Conservation (phyloP, 2,113 vertebrate species). For the Penelope pileata region DNA sequence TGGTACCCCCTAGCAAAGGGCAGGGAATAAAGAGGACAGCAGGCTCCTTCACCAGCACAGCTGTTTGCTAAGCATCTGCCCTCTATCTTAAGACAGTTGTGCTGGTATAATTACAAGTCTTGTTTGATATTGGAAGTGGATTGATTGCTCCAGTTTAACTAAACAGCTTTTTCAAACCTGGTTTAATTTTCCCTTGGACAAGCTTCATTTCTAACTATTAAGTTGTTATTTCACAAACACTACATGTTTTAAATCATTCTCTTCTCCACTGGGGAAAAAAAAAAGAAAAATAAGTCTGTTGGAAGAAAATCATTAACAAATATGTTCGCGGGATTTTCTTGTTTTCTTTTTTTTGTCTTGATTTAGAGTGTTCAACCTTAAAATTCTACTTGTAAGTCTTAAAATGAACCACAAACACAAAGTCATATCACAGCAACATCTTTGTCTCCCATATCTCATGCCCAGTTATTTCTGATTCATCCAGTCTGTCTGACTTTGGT, state of each 20-base stretch:
- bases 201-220: background rate
- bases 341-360: background rate
- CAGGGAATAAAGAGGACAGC: background rate
- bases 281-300: background rate
- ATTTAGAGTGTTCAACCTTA: background rate
- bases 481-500: background rate
- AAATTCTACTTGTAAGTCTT: background rate
- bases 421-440: background rate
- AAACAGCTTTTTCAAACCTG: background rate
- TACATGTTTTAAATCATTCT: background rate
- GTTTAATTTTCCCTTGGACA: background rate
- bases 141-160: background rate
- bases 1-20: background rate
- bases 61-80: background rate
- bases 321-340: rapidly evolving
- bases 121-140: background rate
- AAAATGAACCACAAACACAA: background rate
- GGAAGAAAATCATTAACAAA: background rate
- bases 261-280: background rate
- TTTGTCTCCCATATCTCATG: background rate
- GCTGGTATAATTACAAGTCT: background rate
- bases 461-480: background rate
- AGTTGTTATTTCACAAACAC: background rate
- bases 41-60: background rate
- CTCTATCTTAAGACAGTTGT: background rate